Evolutionary conservation across 2,113 vertebrate species (phyloP).

Genomic region (Psilopsiagon aurifrons): DNA sequence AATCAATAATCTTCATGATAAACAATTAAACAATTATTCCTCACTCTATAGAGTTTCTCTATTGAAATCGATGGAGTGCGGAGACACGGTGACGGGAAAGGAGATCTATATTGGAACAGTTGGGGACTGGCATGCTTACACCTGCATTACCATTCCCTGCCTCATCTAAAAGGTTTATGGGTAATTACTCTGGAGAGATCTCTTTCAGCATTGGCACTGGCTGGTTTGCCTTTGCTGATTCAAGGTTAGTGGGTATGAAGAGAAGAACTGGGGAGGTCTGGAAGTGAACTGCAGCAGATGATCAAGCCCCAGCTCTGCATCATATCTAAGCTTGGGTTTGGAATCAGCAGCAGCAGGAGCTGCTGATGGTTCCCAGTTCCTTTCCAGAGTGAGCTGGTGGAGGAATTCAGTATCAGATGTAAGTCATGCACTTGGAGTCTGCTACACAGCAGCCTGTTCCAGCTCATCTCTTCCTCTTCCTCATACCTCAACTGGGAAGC

Average conservation of each 20-base stretch:
- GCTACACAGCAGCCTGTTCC: not conserved
- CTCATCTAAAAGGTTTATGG: not conserved
- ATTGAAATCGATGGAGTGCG: slow-evolving; percentile 63
- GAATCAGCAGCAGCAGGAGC: not conserved
- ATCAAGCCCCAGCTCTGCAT: not conserved
- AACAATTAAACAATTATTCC: slow-evolving; percentile 83
- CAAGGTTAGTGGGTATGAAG: not conserved
- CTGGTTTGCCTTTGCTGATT: not conserved
- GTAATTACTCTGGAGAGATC: not conserved
- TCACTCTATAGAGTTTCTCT: slow-evolving; percentile 72
- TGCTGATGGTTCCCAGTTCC: not conserved
- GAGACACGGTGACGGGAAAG: not conserved
- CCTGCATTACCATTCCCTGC: not conserved
- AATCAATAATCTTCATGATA: slow-evolving; percentile 78
- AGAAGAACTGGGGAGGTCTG: not conserved
- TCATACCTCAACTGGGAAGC: not conserved
- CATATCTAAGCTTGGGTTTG: not conserved
- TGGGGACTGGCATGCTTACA: not conserved
- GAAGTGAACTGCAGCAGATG: not conserved
- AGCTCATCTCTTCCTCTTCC: not conserved
- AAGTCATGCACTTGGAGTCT: not conserved
- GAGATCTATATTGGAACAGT: not conserved
- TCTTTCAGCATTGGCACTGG: not conserved
- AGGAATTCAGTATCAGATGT: not conserved
- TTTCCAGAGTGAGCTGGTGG: not conserved